A percentile compares a stretch with the other conserved stretches of the same genome.
phyloP scores from a whole-genome alignment of 2,797 vertebrate genomes.

The Cyclura pinguis region DNA sequence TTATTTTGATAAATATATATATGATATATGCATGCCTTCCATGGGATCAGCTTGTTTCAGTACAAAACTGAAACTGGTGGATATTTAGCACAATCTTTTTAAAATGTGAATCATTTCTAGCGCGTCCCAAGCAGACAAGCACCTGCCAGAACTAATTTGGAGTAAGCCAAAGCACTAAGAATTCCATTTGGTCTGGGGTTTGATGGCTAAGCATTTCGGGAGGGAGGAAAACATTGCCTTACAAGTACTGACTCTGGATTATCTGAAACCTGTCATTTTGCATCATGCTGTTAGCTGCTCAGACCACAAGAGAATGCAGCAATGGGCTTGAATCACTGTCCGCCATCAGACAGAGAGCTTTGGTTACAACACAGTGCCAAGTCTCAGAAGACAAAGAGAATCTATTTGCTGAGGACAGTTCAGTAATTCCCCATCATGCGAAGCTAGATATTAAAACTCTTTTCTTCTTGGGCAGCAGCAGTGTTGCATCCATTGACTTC shows the following conservation, averaged over 20 bases:
- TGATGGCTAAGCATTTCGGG: background rate
- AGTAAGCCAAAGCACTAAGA: background rate
- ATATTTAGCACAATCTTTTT: background rate
- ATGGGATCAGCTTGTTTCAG: background rate
- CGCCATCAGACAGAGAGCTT: slow-evolving; percentile 57
- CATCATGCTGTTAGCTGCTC: slow-evolving; percentile 16
- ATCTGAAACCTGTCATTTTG: slow-evolving; percentile 21
- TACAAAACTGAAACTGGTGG: background rate
- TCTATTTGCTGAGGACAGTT: slow-evolving; percentile 49
- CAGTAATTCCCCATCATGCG: slow-evolving; percentile 69
- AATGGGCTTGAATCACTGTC: slow-evolving; percentile 32
- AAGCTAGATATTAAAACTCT: slow-evolving; percentile 62
- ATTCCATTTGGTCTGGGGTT: background rate
- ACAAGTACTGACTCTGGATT: slow-evolving; percentile 4
- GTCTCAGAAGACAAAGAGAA: slow-evolving; percentile 54
- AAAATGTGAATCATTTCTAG: background rate
- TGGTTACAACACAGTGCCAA: slow-evolving; percentile 45
- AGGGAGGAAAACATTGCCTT: slow-evolving; percentile 14
- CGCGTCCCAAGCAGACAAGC: background rate
- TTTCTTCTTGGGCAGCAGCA: slow-evolving; percentile 41
- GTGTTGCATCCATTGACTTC: slow-evolving; percentile 51
- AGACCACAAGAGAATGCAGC: slow-evolving; percentile 20
- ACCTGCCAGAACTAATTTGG: slow-evolving; percentile 18
- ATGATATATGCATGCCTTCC: no score
- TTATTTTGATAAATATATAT: background rate